These are phyloP conservation scores for Corythaixoides concolor DNA, from an alignment of 2,113 vertebrate genomes.

Conservation along the genomic window DNA sequence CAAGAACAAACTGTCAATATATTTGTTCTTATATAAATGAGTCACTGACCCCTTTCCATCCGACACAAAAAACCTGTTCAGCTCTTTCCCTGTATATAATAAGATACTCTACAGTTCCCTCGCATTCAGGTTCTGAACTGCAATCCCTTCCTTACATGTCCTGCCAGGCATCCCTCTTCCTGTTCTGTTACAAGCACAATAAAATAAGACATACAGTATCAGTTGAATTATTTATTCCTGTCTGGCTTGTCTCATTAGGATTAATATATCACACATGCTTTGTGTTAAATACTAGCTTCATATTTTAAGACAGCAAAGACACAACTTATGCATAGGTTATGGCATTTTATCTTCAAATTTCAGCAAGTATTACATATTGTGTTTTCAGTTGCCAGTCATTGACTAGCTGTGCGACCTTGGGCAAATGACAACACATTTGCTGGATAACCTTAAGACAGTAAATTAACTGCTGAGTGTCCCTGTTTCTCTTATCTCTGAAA, in stretches of 20 bases:
- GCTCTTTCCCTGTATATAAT: not conserved
- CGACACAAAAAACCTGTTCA: not conserved
- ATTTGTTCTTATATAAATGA: not conserved
- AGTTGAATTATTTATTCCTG: not conserved
- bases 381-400: not conserved
- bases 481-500: not conserved
- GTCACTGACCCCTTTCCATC: not conserved
- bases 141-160: not conserved
- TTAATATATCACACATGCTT: not conserved
- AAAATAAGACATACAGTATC: not conserved
- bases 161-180: not conserved
- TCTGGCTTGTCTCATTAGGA: not conserved
- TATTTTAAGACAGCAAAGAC: not conserved
- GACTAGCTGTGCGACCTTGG: not conserved
- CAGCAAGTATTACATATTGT: accelerated
- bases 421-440: not conserved
- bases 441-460: not conserved
- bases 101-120: not conserved
- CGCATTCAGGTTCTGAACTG: not conserved
- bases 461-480: not conserved
- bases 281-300: not conserved
- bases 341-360: not conserved
- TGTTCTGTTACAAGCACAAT: not conserved
- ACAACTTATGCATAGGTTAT: not conserved
- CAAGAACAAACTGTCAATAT: not conserved